Evolutionary conservation across 2,113 vertebrate genomes (phyloP), one percentile per base, ranked within the genome.

Genomic region (Periophthalmus modestus): DNA sequence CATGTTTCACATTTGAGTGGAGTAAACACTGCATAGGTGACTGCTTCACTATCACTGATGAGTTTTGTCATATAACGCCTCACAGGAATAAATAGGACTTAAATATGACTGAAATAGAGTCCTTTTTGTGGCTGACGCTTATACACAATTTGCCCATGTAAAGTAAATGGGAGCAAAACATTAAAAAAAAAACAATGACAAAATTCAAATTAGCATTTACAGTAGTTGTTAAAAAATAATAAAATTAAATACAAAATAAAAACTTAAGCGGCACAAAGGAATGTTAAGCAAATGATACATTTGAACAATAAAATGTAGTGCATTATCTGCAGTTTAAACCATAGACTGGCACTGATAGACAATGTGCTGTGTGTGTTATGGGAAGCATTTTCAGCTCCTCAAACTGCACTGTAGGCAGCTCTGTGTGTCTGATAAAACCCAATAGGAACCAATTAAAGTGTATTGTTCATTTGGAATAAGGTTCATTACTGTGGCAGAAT

Each of bases 21-120:
- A 87, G 86, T 89, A 89, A 87, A 91, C 88, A 89, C 83, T 90
- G 87, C 90, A 91, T 91, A 92, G 90, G 81, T 90, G 89, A 90
- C 80, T 63, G 88, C 78, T 82, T 87, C 83, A 91, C 89, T 75
- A 90, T 84, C 85, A 92, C 85, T 75, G 71, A 91, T 89, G 81
- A 85, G 54, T 47, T 81, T 74, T 78, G 72, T 81, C 79, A 50
- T 79, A 85, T 84, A 85, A 85, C 75, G 87, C 78, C 75, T 81
- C 80, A 89, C 66, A 85, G 76, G 76, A 91, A 91, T 92, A 91
- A 90, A 91, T 91, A 87, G 87, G 74, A 83, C 78, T 85, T 82
- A 82, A 71, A 89, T 85, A 89, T 81, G 84, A 50, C 73, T 47
- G 71, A 62, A 58, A 74, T 55, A 82, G 66, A 68, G 78, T 78